phyloP scores from a whole-genome alignment of 2,113 vertebrate species.

The Tangachromis dhanisi region DNA sequence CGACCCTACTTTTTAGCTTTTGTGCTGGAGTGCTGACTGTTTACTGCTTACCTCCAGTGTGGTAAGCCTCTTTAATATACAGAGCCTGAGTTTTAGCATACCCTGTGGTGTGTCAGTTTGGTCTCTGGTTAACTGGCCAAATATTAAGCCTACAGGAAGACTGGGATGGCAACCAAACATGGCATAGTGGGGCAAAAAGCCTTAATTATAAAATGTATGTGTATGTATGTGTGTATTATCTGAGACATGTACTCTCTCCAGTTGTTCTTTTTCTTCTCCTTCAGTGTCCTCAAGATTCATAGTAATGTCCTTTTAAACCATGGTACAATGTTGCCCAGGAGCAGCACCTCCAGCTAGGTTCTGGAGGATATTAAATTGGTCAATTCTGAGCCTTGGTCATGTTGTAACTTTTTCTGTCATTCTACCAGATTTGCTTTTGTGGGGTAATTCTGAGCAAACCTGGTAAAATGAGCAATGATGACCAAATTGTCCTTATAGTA shows the following conservation, averaged over 20 bases:
- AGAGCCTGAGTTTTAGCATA: not conserved
- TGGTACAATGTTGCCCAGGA: not conserved
- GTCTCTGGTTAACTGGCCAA: not conserved
- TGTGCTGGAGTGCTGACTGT: not conserved
- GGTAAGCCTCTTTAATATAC: not conserved
- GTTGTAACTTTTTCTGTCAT: not conserved
- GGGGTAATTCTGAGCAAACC: not conserved
- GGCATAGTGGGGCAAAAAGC: not conserved
- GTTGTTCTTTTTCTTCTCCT: not conserved
- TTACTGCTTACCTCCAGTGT: not conserved
- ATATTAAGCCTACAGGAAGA: not conserved
- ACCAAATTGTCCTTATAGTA: not conserved
- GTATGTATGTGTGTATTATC: not conserved
- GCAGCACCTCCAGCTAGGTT: not conserved
- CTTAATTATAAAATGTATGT: not conserved
- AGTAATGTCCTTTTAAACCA: not conserved
- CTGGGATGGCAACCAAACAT: not conserved
- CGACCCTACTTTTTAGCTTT: not conserved
- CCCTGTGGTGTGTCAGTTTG: not conserved
- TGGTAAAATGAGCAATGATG: not conserved
- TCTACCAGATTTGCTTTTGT: not conserved
- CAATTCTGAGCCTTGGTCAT: not conserved
- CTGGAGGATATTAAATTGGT: not conserved
- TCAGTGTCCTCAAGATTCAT: not conserved
- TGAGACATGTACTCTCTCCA: not conserved